Conservation (phyloP, 1,140 invertebrate genomes). For the Luehdorfia chinensis region DNA sequence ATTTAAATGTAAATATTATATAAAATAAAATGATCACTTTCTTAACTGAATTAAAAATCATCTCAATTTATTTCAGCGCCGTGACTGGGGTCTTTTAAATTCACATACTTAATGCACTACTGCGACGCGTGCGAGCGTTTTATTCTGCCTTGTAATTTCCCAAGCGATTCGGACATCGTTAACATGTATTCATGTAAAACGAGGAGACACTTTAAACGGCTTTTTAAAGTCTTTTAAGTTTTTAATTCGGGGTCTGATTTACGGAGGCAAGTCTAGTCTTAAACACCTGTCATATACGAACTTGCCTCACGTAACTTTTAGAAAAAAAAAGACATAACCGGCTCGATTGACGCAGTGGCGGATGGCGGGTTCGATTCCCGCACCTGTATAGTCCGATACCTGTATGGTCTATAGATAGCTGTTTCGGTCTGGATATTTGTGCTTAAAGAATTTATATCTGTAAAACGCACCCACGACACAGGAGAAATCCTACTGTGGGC, state of each 20-base stretch:
- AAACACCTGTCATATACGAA: slow-evolving; percentile 7
- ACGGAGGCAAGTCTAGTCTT: slow-evolving; percentile 4
- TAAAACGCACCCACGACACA: no score
- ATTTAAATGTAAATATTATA: no score
- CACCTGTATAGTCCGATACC: no score
- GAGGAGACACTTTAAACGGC: slow-evolving; percentile 18
- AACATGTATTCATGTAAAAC: slow-evolving; percentile 43
- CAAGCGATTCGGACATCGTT: slow-evolving; percentile 42
- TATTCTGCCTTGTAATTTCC: slow-evolving; percentile 43
- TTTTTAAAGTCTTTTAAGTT: slow-evolving; percentile 14
- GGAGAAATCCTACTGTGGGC: no score
- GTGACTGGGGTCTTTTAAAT: slow-evolving; percentile 15
- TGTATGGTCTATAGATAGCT: no score
- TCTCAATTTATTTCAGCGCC: slow-evolving; percentile 5
- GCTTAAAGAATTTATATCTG: no score
- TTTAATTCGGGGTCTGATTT: slow-evolving; percentile 12
- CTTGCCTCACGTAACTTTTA: not conserved
- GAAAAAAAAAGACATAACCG: not conserved
- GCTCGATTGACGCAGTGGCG: no score
- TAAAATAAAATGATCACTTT: not conserved
- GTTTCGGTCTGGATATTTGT: no score
- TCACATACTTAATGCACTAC: slow-evolving; percentile 19
- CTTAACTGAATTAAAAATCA: not conserved
- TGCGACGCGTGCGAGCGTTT: slow-evolving; percentile 15
- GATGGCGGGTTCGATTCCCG: no score